Percentiles rank a stretch among this genome's conserved stretches.
phyloP scores from a whole-genome alignment of 1,140 invertebrate species.

The Microplitis demolitor region DNA sequence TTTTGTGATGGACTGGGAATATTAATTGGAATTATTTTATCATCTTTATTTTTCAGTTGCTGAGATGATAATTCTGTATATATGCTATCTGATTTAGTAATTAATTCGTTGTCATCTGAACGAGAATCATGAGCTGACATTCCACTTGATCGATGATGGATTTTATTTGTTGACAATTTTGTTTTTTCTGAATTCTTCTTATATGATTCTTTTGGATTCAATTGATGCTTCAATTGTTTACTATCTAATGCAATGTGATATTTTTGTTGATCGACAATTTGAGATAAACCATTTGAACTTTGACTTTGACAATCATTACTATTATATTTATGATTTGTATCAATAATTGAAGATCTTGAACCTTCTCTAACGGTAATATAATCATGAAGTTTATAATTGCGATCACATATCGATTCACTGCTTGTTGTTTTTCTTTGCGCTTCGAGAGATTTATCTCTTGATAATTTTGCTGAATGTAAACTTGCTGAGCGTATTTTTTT shows the following conservation, averaged over 20 bases:
- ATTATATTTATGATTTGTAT: background rate
- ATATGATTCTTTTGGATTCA: constrained; percentile 35
- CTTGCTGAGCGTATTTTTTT: constrained; percentile 39
- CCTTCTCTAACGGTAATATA: constrained; percentile 44
- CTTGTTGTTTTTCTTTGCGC: constrained; percentile 41
- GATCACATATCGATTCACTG: constrained; percentile 43
- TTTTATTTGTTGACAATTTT: constrained; percentile 43
- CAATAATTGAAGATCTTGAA: constrained; percentile 27
- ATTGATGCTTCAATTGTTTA: constrained; percentile 30
- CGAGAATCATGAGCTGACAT: constrained; percentile 28
- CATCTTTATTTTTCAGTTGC: constrained; percentile 37
- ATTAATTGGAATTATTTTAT: constrained; percentile 20
- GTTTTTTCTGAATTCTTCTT: constrained; percentile 46
- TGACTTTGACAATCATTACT: constrained; percentile 36
- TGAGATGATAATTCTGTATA: constrained; percentile 27
- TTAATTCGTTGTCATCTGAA: background rate
- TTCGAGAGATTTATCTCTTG: constrained; percentile 43
- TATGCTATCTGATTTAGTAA: constrained; percentile 37
- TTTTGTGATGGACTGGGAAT: background rate
- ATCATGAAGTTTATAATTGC: constrained; percentile 40
- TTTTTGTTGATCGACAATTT: constrained; percentile 36
- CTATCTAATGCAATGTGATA: constrained; percentile 24
- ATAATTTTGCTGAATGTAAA: constrained; percentile 36
- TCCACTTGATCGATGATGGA: constrained; percentile 37
- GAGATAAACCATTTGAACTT: constrained; percentile 20